phyloP scores from a whole-genome alignment of 2,113 vertebrate species.

The Arvicanthis niloticus region DNA sequence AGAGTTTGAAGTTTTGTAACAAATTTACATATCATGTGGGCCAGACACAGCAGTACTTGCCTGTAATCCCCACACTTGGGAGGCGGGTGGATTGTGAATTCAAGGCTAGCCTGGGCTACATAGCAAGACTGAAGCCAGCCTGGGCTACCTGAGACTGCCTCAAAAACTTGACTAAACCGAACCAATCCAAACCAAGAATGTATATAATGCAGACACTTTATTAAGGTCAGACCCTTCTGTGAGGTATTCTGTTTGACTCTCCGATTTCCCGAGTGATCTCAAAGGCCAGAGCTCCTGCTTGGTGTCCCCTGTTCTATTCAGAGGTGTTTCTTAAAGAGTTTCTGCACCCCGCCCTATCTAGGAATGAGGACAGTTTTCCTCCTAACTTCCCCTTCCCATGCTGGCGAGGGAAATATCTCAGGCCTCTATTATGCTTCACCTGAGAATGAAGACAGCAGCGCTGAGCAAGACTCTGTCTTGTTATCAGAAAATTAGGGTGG shows the following conservation, averaged over 20 bases:
- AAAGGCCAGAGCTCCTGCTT: not conserved
- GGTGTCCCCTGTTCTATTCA: not conserved
- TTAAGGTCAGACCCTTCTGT: not conserved
- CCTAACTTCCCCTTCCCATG: not conserved
- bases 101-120: not conserved
- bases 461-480: constrained; percentile 23
- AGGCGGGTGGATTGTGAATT: no score
- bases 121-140: not conserved
- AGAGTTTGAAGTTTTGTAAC: not conserved
- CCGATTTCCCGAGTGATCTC: not conserved
- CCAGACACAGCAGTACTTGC: no score
- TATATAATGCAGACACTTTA: not conserved
- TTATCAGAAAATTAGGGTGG: constrained; percentile 80
- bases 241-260: not conserved
- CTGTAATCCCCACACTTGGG: not conserved
- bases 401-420: constrained; percentile 10
- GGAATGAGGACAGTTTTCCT: not conserved
- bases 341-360: not conserved
- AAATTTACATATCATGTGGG: not conserved
- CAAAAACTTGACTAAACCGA: not conserved
- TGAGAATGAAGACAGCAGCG: not conserved
- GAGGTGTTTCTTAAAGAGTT: not conserved
- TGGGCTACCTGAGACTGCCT: not conserved
- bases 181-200: not conserved
- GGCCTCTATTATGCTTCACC: not conserved